Base-by-base conservation (phyloP, 2,888 invertebrate species). In the Creontiades dilutus region DNA sequence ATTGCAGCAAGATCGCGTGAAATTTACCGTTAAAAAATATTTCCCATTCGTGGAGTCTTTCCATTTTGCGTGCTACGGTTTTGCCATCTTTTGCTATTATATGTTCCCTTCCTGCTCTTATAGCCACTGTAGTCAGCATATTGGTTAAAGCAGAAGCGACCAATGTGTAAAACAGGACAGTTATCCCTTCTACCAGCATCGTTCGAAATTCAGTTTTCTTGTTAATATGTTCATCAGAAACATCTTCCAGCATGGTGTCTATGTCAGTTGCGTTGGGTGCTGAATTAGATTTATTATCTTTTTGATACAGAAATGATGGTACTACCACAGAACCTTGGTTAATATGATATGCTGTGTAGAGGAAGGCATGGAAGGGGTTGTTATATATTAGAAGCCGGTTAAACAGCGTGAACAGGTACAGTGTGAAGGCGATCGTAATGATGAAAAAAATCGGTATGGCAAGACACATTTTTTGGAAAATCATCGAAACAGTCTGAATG, bases 361-460 rank as follows among this genome's bases (percentile, higher is more conserved):
- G 2, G 9, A 82, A 52, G 12, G 82, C n/a, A 13, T 48, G 46
- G 7, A 82, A 19, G 0, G 82, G 82, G 23, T 82, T 82, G 82
- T 82, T 82, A 48, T 52, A 82, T 5, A 52, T 52, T n/a, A 82
- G 23, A 16, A 37, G 12, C 0, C 19, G 37, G 19, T 82, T 28
- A 48, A 82, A 82, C 2, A 82, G 82, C 19, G 82, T 82, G 48
- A 82, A 82, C 12, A 82, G 55, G 13, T 47, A 82, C 4, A 82
- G 16, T 19, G 82, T 46, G 48, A 82, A 82, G 0, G 82, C 28
- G 27, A 48, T 5, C 16, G 55, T 19, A 5, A 82, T 48, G 47
- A 82, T 19, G 55, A 82, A 47, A n/a, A 82, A 82, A 5, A 23
- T 52, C 27, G 82, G 82, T 19, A 48, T 14, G 16, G 13, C 13